A percentile compares a stretch with the other conserved stretches of the same genome.
These are phyloP conservation scores for Diabrotica virgifera DNA, from an alignment of 1,140 invertebrate species.

Conservation along the genomic window DNA sequence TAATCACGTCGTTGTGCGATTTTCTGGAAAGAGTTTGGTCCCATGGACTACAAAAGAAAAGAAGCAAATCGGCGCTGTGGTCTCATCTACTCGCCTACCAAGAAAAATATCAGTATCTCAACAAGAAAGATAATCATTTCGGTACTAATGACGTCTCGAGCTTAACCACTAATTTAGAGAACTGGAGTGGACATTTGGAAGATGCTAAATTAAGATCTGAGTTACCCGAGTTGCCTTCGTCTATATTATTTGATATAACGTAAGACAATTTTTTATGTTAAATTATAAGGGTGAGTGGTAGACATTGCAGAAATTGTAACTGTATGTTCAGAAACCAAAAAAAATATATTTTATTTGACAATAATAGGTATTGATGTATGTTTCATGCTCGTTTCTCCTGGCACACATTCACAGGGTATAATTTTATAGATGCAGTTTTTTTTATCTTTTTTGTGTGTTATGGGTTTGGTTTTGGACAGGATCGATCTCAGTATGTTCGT, in stretches of 20 bases:
- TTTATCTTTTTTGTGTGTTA: too few species aligned
- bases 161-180: constrained; percentile 61
- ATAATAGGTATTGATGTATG: too few species aligned
- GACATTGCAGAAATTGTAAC: too few species aligned
- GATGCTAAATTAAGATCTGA: constrained; percentile 36
- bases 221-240: constrained; percentile 75
- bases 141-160: constrained; percentile 80
- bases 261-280: constrained; percentile 46
- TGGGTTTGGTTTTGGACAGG: too few species aligned
- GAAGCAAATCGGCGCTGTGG: constrained; percentile 94
- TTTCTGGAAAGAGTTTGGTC: constrained; percentile 97
- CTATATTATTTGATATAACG: constrained; percentile 87
- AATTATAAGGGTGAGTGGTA: too few species aligned
- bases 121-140: constrained; percentile 75
- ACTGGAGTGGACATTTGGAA: constrained; percentile 42
- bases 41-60: constrained; percentile 92
- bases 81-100: constrained; percentile 88
- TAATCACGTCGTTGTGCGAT: constrained; percentile 97
- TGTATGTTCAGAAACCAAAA: too few species aligned
- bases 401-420: too few species aligned
- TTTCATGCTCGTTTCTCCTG: too few species aligned
- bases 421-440: too few species aligned
- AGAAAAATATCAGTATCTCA: constrained; percentile 79
- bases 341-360: too few species aligned
- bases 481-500: too few species aligned